Evolutionary conservation across 2,113 vertebrate genomes (phyloP).

Genomic region (Mormyrus lacerda): DNA sequence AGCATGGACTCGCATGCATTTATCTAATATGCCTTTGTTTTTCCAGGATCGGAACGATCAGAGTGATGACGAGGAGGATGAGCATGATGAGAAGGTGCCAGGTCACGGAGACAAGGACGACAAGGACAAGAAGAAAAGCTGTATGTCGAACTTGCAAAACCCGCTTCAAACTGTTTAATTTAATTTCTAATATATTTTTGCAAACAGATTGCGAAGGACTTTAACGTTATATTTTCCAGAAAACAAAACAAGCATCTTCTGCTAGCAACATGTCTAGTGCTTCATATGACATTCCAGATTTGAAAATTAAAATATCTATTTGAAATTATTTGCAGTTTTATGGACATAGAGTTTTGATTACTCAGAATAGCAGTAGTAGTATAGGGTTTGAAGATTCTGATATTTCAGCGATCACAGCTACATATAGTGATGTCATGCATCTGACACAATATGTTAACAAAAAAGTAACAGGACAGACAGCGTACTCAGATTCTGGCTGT

Average conservation of each 20-base stretch:
- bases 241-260: neutral
- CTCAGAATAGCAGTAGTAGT: neutral
- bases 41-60: constrained; percentile 46
- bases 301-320: neutral
- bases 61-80: constrained; percentile 61
- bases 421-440: neutral
- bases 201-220: neutral
- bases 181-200: neutral
- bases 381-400: neutral
- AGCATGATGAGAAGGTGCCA: constrained; percentile 53
- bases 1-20: neutral
- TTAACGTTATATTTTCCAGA: neutral
- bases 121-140: constrained; percentile 51
- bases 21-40: neutral
- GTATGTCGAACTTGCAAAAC: constrained; percentile 36
- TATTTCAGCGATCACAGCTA: neutral
- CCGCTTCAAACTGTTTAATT: neutral
- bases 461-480: neutral
- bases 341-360: neutral
- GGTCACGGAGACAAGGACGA: constrained; percentile 56
- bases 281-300: neutral
- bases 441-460: neutral
- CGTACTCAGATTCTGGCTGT: neutral
- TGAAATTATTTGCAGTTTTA: neutral
- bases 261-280: neutral